Percentiles rank a stretch among this genome's conserved stretches.
Conservation (phyloP, 2,888 invertebrate species). For the Drosophila buzzatii region DNA sequence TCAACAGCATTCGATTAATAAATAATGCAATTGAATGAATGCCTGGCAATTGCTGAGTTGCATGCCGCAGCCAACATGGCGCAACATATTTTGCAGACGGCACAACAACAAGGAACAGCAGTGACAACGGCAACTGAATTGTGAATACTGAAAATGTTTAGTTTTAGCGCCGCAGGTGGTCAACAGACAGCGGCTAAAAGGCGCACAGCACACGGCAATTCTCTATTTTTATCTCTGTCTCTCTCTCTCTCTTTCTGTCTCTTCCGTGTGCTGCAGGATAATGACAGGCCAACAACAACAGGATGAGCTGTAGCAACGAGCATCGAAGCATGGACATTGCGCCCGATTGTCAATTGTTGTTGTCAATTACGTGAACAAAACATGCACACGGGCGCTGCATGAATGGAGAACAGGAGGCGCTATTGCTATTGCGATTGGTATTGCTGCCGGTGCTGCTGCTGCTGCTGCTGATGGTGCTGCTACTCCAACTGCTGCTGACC, state of each 20-base stretch:
- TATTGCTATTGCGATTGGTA: neutral
- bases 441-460: too few species aligned
- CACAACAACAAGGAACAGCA: constrained; percentile 9
- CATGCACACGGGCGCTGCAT: constrained; percentile 58
- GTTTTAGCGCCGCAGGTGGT: constrained; percentile 74
- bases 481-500: constrained; percentile 39
- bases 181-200: constrained; percentile 50
- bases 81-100: constrained; percentile 55
- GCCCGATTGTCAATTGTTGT: constrained; percentile 75
- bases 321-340: constrained; percentile 50
- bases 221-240: neutral
- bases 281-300: constrained; percentile 61
- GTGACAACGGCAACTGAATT: constrained; percentile 16
- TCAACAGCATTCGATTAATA: constrained; percentile 72
- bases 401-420: constrained; percentile 33
- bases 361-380: constrained; percentile 78
- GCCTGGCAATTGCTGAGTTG: constrained; percentile 49
- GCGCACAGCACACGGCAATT: constrained; percentile 43
- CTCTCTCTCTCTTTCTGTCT: neutral
- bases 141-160: constrained; percentile 59
- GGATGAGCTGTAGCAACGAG: constrained; percentile 19
- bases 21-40: constrained; percentile 68
- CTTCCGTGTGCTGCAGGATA: constrained; percentile 62
- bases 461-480: constrained; percentile 3
- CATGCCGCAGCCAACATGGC: constrained; percentile 45